Evolutionary conservation across 2,888 invertebrate genomes (phyloP), one percentile per base, ranked within the genome.

Genomic region (Cylloceria caligata): DNA sequence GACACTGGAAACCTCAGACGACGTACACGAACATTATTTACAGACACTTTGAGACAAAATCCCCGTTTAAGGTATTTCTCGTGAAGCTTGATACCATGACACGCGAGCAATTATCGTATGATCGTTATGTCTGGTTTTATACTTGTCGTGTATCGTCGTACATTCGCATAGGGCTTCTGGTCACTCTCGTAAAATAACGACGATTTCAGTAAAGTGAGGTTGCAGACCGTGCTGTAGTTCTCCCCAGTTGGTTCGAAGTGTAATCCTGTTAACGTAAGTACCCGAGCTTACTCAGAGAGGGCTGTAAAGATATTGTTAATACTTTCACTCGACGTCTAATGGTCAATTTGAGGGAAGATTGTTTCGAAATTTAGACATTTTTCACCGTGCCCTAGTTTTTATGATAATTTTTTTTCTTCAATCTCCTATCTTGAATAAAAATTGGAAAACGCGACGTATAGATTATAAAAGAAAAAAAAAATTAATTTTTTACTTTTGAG

Each of bases 111-210:
- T 79, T 27, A 39, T 68, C 57, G 62, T 36, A 27, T 69, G 24
- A 45, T 81, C 76, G 34, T 81, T 73, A 62, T 73, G 39, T 62
- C 55, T 11, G 2, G 64, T 74, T 42, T 57, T 81, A 39, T 47
- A 74, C 81, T 73, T 55, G 67, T 64, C 52, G 65, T 30, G 1
- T 34, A 16, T 21, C 16, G 42, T 36, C 30, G 47, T 62, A 64
- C 21, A 64, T 21, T 1, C 64, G 7, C 34, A 64, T 65, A 57
- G 36, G 81, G 81, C 74, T 81, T 81, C 81, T 52, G 73, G 55
- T 78, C 73, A 77, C 57, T 81, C 81, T 77, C 9, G 69, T 72
- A 68, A 81, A 74, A 81, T 74, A 81, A 78, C 73, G 68, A 45
- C 77, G 62, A 67, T 81, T 78, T 74, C 16, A 69, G 55, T 21